Base-by-base conservation (phyloP, 1,140 invertebrate genomes). In the Drosophila quadrilineata region DNA sequence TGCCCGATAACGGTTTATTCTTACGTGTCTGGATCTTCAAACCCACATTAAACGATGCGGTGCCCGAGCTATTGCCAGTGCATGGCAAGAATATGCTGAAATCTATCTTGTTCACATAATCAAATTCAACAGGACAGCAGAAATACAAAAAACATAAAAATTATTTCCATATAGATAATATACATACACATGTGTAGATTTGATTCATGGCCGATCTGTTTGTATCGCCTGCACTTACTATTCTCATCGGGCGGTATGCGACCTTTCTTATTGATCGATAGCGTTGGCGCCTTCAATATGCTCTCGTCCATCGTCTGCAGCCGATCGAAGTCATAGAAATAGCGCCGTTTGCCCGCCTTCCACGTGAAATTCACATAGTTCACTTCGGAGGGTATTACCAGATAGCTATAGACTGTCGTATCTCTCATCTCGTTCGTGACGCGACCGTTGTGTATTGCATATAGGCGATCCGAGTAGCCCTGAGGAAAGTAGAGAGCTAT, bases 11-110 rank as follows among this genome's bases (percentile, higher is more conserved):
- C 40, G 95, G 93, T 84, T 93, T 91, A 69, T 93, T 94, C 90
- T 93, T 94, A 84, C 93, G 92, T 88, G 92, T 95, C 90, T 96
- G 93, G 65, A 99, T 96, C 63, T 95, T 92, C 43, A 99, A 91
- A 21, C 96, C 95, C 82, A 99, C 95, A 65, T 94, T 94, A 90
- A 99, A 96, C 48, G 94, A 94, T 2, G 96, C 97, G 53, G 97
- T 94, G 10, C 97, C 97, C 63, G 95, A 96, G 84, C 93, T 94
- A 88, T 97, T 97, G 29, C 96, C 96, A 63, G 95, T 94, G 89
- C 97, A 99, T 26, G 96, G 96, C 77, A 99, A 91, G 70, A 95
- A 93, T 66, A 98, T 94, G 91, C 96, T 97, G 91, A 98, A 98
- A 89, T 96, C 96, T 97, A 91, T 38, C 58, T 77, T 75, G 46